Evolutionary conservation across 2,113 vertebrate genomes (phyloP).

Genomic region (Semnopithecus entellus): DNA sequence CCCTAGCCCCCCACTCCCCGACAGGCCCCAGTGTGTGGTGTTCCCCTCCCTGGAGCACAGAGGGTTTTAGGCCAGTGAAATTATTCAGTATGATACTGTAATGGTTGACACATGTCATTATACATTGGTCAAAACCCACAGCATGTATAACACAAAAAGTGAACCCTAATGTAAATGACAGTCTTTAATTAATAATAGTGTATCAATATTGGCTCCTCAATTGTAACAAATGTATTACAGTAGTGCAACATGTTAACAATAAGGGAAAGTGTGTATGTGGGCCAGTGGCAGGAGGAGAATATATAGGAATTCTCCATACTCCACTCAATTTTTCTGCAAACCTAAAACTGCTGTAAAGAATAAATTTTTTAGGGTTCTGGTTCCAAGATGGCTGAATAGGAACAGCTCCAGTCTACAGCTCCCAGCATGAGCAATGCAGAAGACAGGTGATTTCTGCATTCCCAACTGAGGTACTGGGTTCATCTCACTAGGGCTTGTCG

Average conservation of each 20-base stretch:
- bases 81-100: background rate
- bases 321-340: slow-evolving; percentile 5
- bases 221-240: background rate
- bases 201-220: background rate
- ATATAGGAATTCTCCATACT: background rate
- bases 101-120: background rate
- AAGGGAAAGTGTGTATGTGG: background rate
- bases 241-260: background rate
- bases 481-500: too few species aligned
- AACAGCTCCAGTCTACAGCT: too few species aligned
- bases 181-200: background rate
- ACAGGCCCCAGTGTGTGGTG: too few species aligned
- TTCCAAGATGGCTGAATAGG: too few species aligned
- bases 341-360: background rate
- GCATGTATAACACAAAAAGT: background rate
- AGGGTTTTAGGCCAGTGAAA: background rate
- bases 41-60: background rate
- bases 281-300: background rate
- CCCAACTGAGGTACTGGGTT: too few species aligned
- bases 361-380: background rate
- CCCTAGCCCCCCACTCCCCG: rapidly evolving
- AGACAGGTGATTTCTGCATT: too few species aligned
- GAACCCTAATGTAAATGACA: background rate
- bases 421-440: too few species aligned
- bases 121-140: background rate